Percentiles rank a stretch among this genome's conserved stretches.
phyloP scores from a whole-genome alignment of 2,888 invertebrate species.

The Nomada fabriciana region DNA sequence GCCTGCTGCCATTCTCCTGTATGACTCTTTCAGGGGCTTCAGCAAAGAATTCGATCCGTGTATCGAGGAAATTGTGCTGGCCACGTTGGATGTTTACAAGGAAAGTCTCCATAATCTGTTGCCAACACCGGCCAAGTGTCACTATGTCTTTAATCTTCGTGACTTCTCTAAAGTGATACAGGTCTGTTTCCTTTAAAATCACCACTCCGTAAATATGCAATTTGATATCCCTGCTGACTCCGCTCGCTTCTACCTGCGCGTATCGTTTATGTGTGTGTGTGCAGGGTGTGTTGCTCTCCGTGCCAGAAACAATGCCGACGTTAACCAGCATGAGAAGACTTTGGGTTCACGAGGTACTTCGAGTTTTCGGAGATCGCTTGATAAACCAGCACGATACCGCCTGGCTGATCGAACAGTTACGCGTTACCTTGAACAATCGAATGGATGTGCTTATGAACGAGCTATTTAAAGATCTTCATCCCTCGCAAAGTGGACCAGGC shows the following conservation, averaged over 20 bases:
- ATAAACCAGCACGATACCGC: conserved; percentile 92
- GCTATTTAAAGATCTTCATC: conserved; percentile 89
- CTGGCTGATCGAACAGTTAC: conserved; percentile 92
- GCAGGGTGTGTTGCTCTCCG: conserved; percentile 95
- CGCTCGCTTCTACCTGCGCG: too few species aligned
- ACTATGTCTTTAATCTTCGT: conserved; percentile 97
- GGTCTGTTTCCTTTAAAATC: conserved; percentile 82
- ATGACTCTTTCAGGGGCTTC: conserved; percentile 87
- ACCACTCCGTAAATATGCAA: too few species aligned
- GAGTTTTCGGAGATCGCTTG: conserved; percentile 97
- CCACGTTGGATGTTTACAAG: conserved; percentile 95
- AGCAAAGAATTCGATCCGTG: conserved; percentile 97
- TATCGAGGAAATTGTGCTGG: conserved; percentile 94
- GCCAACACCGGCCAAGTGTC: conserved; percentile 97
- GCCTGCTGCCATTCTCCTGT: too few species aligned
- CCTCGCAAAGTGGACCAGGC: neutral
- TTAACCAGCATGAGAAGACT: conserved; percentile 94
- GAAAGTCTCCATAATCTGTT: conserved; percentile 92
- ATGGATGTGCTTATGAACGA: conserved; percentile 89
- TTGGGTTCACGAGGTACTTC: conserved; percentile 97
- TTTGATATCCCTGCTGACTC: too few species aligned
- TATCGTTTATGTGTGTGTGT: neutral
- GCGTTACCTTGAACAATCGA: conserved; percentile 86
- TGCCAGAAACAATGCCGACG: conserved; percentile 96
- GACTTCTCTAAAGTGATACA: conserved; percentile 97